Conservation (phyloP, 2,888 invertebrate genomes). For the Macropis europaea region DNA sequence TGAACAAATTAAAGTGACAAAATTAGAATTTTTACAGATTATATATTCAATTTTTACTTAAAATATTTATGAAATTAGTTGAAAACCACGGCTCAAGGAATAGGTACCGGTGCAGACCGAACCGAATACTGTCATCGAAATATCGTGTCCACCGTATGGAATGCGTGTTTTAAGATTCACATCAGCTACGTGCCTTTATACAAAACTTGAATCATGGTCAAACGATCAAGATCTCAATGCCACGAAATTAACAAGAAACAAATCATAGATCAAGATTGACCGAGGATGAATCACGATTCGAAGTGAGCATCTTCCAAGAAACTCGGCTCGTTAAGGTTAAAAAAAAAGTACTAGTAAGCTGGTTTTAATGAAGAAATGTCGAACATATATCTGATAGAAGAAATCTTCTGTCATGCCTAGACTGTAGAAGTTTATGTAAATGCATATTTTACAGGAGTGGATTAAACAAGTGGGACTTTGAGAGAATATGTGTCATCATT, state of each 20-base stretch:
- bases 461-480: too few species aligned
- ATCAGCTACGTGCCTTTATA: slow-evolving; percentile 23
- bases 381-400: slow-evolving; percentile 30
- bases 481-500: too few species aligned
- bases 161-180: slow-evolving; percentile 27
- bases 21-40: too few species aligned
- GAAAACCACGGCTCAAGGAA: too few species aligned
- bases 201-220: slow-evolving; percentile 32
- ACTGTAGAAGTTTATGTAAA: too few species aligned
- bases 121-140: neutral
- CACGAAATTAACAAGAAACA: slow-evolving; percentile 6
- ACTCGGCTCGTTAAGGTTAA: neutral
- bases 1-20: too few species aligned
- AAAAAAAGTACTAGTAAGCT: neutral
- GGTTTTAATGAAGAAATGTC: slow-evolving; percentile 2
- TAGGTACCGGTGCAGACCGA: too few species aligned
- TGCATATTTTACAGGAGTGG: too few species aligned
- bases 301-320: neutral
- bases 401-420: slow-evolving; percentile 23
- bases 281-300: slow-evolving; percentile 24
- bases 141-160: neutral
- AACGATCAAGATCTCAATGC: slow-evolving; percentile 33
- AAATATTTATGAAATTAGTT: too few species aligned
- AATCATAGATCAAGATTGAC: slow-evolving; percentile 22
- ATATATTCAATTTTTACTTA: too few species aligned